Evolutionary conservation across 2,888 invertebrate species (phyloP), one percentile per base, ranked within the genome.

Genomic region (Chrysina gloriosa): DNA sequence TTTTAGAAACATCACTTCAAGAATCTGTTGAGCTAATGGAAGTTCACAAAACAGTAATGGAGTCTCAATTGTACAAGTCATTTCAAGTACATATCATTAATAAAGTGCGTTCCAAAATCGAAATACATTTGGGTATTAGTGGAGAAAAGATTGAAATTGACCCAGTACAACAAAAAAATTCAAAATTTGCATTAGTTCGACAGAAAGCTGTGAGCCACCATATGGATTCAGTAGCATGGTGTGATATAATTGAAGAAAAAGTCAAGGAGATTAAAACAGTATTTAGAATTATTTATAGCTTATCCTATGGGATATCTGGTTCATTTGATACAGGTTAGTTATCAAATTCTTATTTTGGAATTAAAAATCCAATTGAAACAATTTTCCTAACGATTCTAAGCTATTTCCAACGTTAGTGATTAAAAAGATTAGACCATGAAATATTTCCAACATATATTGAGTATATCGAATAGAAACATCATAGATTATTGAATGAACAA

Each of bases 121-220:
- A 93, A 75, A 93, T 96, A 2, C 93, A 93, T 77, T 85, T 97
- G 45, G 94, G 95, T 50, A 91, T 97, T 71, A 95, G 95, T 9
- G 91, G 95, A 3, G 96, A 96, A 76, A 93, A 94, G 80, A 90
- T 97, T 69, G 97, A 97, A 84, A 94, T 97, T 63, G 95, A 95
- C 80, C 95, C 95, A 0, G 87, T 93, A 21, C 89, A 90, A 29
- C 87, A 89, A 34, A 87, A 88, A 75, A 89, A 88, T 77, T 85
- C 88, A 64, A 89, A 89, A 69, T 89, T 91, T 79, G 72, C 75
- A 9, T 74, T 83, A 52, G 75, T 75, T 47, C 87, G 90, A 78
- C 89, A 92, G 74, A 92, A 93, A 78, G 91, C 96, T 42, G 90
- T 94, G 61, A 91, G 92, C 70, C 93, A 94, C 82, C 91, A 91